A percentile compares a stretch with the other conserved stretches of the same genome.
phyloP scores from a whole-genome alignment of 2,888 invertebrate species.

The Acleris emargana region DNA sequence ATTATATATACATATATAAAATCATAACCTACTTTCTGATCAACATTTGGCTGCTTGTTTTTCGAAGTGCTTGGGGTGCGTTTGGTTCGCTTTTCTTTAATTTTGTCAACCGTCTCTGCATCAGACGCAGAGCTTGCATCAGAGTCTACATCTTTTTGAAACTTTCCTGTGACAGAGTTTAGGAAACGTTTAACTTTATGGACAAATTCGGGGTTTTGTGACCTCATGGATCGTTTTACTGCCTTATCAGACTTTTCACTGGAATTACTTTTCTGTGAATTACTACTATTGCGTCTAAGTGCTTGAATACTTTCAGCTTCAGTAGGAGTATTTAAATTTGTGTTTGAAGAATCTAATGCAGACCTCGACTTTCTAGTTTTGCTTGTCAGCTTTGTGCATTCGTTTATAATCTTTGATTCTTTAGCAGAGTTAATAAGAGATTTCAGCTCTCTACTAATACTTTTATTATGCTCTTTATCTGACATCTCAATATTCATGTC shows the following conservation, averaged over 20 bases:
- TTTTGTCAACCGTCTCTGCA: slow-evolving; percentile 50
- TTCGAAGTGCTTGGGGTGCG: slow-evolving; percentile 41
- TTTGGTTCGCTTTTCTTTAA: slow-evolving; percentile 49
- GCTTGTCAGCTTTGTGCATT: slow-evolving; percentile 81
- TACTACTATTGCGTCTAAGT: slow-evolving; percentile 61
- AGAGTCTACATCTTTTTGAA: slow-evolving; percentile 55
- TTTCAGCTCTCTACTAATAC: slow-evolving; percentile 84
- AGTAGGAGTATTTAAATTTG: slow-evolving; percentile 68
- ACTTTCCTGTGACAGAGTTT: slow-evolving; percentile 77
- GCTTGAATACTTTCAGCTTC: slow-evolving; percentile 63
- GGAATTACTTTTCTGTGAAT: slow-evolving; percentile 65
- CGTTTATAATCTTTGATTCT: slow-evolving; percentile 86
- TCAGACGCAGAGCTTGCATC: slow-evolving; percentile 55
- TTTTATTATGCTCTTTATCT: slow-evolving; percentile 71
- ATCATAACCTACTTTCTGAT: slow-evolving; percentile 23
- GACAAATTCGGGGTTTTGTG: slow-evolving; percentile 86
- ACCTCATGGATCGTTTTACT: slow-evolving; percentile 82
- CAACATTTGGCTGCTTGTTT: slow-evolving; percentile 4
- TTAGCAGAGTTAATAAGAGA: slow-evolving; percentile 86
- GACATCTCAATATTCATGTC: slow-evolving; percentile 56
- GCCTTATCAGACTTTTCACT: slow-evolving; percentile 70
- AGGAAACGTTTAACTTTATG: slow-evolving; percentile 85
- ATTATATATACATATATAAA: neutral
- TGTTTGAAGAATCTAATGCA: slow-evolving; percentile 72
- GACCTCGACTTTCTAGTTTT: slow-evolving; percentile 75